Evolutionary conservation across 2,888 invertebrate species (phyloP).

Genomic region (Xanthia togata): DNA sequence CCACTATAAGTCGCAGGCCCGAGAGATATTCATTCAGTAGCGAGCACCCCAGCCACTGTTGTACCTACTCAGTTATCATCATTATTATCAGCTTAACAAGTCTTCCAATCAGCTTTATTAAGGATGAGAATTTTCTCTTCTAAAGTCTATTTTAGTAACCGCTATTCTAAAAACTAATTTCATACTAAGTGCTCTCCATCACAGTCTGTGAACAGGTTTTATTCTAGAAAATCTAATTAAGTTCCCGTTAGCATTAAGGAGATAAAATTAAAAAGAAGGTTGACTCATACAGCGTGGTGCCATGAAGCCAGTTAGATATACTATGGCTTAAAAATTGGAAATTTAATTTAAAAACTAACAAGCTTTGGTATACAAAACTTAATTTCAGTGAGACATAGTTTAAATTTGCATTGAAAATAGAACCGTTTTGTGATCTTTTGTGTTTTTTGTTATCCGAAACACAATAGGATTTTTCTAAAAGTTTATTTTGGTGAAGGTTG

Average conservation of each 20-base stretch:
- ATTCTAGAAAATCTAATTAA: conserved; percentile 33
- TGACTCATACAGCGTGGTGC: not conserved
- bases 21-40: too few species aligned
- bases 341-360: conserved; percentile 6
- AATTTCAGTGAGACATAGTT: not conserved
- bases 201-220: not conserved
- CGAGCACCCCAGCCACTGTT: too few species aligned
- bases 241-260: not conserved
- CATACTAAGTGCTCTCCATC: not conserved
- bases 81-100: not conserved
- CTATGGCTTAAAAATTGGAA: not conserved
- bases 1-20: too few species aligned
- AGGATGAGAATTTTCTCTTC: not conserved
- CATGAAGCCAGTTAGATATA: not conserved
- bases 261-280: conserved; percentile 23
- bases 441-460: not conserved
- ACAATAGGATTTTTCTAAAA: not conserved
- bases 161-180: conserved; percentile 5
- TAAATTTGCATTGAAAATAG: not conserved
- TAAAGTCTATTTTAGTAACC: not conserved
- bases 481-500: not conserved
- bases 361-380: not conserved
- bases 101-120: not conserved
- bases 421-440: not conserved
- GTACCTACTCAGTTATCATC: not conserved